phyloP scores from a whole-genome alignment of 2,888 invertebrate genomes.

The Hirtodrosophila alboralis region DNA sequence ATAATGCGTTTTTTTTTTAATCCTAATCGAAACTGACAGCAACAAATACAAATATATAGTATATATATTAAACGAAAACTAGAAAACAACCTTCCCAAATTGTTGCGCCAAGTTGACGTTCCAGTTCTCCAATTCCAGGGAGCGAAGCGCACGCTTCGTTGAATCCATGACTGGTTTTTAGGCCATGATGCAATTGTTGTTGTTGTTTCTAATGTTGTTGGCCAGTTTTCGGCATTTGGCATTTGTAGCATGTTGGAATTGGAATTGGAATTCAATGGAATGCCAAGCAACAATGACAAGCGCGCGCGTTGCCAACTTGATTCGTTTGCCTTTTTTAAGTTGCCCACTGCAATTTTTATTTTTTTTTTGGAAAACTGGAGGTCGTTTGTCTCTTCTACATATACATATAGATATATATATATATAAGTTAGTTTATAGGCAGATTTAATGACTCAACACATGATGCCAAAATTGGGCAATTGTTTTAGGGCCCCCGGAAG shows the following conservation, averaged over 20 bases:
- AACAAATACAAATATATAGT: slow-evolving; percentile 12
- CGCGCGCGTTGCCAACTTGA: slow-evolving; percentile 26
- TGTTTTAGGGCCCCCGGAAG: slow-evolving; percentile 43
- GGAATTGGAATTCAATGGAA: slow-evolving; percentile 62
- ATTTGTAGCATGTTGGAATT: slow-evolving; percentile 49
- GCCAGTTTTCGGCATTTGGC: slow-evolving; percentile 62
- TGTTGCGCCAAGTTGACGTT: slow-evolving; percentile 70
- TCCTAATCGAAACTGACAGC: too few species aligned
- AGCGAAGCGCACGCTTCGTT: slow-evolving; percentile 58
- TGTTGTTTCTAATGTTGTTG: slow-evolving; percentile 15
- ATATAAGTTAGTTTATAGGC: slow-evolving; percentile 14
- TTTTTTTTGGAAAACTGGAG: slow-evolving; percentile 32
- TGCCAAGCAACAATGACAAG: slow-evolving; percentile 54
- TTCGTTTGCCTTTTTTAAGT: slow-evolving; percentile 33
- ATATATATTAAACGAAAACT: slow-evolving; percentile 24
- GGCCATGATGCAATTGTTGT: slow-evolving; percentile 61
- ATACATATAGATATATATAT: slow-evolving; percentile 3
- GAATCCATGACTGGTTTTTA: slow-evolving; percentile 65
- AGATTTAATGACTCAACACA: slow-evolving; percentile 30
- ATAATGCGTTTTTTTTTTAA: background rate
- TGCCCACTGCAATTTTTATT: slow-evolving; percentile 25
- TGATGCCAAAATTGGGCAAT: slow-evolving; percentile 46
- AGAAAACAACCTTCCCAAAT: slow-evolving; percentile 61
- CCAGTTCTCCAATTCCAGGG: slow-evolving; percentile 66
- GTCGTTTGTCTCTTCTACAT: slow-evolving; percentile 27